Evolutionary conservation across 2,888 invertebrate species (phyloP), one percentile per base, ranked within the genome.

Genomic region (Latrodectus hesperus): DNA sequence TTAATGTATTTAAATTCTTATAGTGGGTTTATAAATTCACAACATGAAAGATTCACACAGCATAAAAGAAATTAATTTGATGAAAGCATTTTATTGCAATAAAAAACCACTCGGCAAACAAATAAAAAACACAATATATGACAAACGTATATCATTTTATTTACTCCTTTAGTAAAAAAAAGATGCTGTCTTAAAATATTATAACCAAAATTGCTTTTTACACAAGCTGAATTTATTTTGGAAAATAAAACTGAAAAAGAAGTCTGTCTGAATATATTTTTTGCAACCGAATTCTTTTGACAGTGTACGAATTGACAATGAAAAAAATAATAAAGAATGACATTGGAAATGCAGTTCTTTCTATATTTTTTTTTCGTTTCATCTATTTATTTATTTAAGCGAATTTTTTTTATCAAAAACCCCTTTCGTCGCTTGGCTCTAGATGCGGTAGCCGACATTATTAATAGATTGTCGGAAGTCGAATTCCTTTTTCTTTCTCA

Each of bases 381-480:
- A 26, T 17, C 51, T 74, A 55, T 81, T 74, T 81, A 67, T 73
- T 74, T 81, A 81, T 81, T 81, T 81, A 74, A 81, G 74, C 67
- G 74, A 67, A 81, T 81, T 65, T 51, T 70, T 60, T 70, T 67
- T 52, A 26, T 38, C 38, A 38, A 38, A 22, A 38, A 38, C 38
- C 38, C 38, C 38, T 38, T 38, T 38, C 38, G 38, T 38, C 38
- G 1, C 38, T 38, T 38, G 2, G 1, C 26, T 38, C 67, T 22
- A 22, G 12, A 64, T 81, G 74, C 17, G 81, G 81, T 81, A 81
- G 73, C 81, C 73, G 81, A 74, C 74, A 67, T 81, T 81, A 81
- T 81, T 81, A 81, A 81, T 81, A 74, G 74, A 81, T 81, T 74
- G 81, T 81, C 67, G 81, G 81, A 81, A 81, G 81, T 81, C 81